Evolutionary conservation across 2,888 invertebrate genomes (phyloP).

Genomic region (Rotaria socialis): DNA sequence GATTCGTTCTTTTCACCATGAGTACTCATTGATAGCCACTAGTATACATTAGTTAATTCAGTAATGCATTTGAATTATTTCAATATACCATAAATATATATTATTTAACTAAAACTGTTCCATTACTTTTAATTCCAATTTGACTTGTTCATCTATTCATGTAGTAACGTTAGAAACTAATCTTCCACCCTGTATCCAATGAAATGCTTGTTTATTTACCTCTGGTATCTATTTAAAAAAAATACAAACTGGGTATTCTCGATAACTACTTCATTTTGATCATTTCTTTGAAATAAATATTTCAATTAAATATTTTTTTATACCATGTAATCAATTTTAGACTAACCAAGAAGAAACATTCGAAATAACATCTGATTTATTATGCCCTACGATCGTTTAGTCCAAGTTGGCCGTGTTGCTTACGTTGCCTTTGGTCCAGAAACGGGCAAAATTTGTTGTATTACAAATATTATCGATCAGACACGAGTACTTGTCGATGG

Average conservation of each 20-base stretch:
- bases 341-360: not conserved
- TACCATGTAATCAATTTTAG: not conserved
- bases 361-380: not conserved
- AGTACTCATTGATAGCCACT: not conserved
- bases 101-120: not conserved
- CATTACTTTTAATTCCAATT: not conserved
- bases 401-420: slow-evolving; percentile 94
- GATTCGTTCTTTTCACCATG: not conserved
- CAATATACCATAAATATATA: not conserved
- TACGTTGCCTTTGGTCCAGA: slow-evolving; percentile 82
- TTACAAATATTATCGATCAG: slow-evolving; percentile 94
- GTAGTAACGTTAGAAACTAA: not conserved
- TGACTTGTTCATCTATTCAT: not conserved
- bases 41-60: not conserved
- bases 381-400: slow-evolving; percentile 64
- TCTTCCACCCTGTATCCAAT: not conserved
- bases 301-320: not conserved
- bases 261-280: not conserved
- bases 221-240: not conserved
- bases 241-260: slow-evolving; percentile 6
- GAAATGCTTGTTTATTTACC: not conserved
- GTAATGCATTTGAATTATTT: not conserved
- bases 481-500: slow-evolving; percentile 87
- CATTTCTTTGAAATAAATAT: not conserved
- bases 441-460: slow-evolving; percentile 83